phyloP scores from a whole-genome alignment of 2,797 vertebrate species.

The Hoplostethus mediterraneus region DNA sequence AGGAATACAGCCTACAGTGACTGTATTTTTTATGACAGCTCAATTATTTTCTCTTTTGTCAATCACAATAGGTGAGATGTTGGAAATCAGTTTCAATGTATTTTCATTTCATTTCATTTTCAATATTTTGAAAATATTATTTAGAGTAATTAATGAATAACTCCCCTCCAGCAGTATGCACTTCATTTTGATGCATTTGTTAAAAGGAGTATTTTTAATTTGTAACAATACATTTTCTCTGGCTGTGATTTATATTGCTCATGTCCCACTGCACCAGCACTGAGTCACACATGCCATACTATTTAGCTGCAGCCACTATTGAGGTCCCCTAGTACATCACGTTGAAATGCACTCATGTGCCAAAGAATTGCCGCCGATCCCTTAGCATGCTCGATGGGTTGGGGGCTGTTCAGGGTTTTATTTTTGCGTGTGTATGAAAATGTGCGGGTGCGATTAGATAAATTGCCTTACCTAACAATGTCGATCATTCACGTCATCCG shows the following conservation, averaged over 20 bases:
- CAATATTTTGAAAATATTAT: neutral
- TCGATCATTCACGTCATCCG: slow-evolving; percentile 14
- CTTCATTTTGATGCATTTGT: neutral
- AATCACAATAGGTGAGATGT: too few species aligned
- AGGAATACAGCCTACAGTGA: too few species aligned
- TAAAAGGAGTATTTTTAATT: too few species aligned
- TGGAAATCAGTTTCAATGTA: too few species aligned
- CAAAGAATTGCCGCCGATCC: neutral
- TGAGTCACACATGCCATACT: neutral
- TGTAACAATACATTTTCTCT: neutral
- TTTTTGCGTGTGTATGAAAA: neutral
- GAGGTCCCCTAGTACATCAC: neutral
- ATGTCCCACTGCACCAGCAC: neutral
- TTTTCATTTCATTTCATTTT: too few species aligned
- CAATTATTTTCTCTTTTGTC: too few species aligned
- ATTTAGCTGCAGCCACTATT: neutral
- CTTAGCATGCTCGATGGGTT: neutral
- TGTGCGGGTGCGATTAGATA: slow-evolving; percentile 11
- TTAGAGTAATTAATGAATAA: neutral
- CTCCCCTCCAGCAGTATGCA: neutral
- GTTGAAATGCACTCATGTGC: slow-evolving; percentile 4
- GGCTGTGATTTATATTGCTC: neutral
- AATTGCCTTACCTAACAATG: slow-evolving; percentile 33
- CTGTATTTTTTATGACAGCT: too few species aligned
- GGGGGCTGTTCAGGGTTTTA: neutral